Conservation (phyloP, 2,797 vertebrate species). For the Setipinna tenuifilis region DNA sequence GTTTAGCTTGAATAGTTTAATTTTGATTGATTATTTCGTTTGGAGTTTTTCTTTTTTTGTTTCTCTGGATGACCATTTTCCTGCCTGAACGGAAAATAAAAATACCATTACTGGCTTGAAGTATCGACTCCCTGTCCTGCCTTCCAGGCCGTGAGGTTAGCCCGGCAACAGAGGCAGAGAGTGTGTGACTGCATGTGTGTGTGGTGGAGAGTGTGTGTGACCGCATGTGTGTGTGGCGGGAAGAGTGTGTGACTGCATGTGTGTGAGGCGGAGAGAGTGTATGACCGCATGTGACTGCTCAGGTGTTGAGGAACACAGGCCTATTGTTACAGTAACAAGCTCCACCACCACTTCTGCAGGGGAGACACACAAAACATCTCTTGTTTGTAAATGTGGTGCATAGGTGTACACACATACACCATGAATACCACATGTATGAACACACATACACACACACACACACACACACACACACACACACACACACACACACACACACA, state of each 20-base stretch:
- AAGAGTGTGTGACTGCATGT: neutral
- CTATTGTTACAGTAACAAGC: neutral
- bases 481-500: neutral
- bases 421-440: neutral
- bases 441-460: constrained; percentile 10
- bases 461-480: constrained; percentile 25
- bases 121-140: too few relatives aligned
- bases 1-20: too few relatives aligned
- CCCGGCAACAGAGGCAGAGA: too few relatives aligned
- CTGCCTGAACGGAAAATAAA: too few relatives aligned
- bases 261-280: neutral
- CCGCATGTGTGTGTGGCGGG: neutral
- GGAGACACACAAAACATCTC: too few relatives aligned
- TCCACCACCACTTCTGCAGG: neutral
- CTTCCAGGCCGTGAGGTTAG: too few relatives aligned
- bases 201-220: neutral
- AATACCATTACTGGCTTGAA: too few relatives aligned
- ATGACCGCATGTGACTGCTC: neutral
- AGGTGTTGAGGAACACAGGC: neutral
- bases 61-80: too few relatives aligned
- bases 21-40: too few relatives aligned
- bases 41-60: too few relatives aligned
- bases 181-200: neutral
- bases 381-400: neutral
- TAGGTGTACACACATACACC: constrained; percentile 7